Evolutionary conservation across 2,797 vertebrate genomes (phyloP).

Genomic region (Pteropus rufus): DNA sequence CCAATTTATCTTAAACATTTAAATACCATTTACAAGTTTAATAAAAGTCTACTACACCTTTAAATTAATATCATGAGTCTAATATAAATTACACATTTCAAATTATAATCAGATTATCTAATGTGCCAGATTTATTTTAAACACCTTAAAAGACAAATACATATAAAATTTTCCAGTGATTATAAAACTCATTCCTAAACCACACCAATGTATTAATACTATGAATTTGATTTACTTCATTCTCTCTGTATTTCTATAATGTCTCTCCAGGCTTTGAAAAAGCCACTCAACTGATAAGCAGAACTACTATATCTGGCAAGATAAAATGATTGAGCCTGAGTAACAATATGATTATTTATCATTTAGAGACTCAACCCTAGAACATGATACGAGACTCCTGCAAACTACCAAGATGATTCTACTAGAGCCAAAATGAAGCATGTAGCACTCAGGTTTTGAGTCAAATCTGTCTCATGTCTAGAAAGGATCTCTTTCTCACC

Average conservation of each 20-base stretch:
- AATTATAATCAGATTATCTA: not conserved
- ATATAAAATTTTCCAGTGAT: not conserved
- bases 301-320: not conserved
- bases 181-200: not conserved
- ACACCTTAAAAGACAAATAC: constrained; percentile 1
- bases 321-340: not conserved
- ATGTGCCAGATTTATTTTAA: not conserved
- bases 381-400: not conserved
- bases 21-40: not conserved
- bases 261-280: constrained; percentile 13
- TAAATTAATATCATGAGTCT: not conserved
- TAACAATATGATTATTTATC: not conserved
- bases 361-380: not conserved
- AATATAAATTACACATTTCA: not conserved
- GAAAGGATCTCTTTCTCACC: not conserved
- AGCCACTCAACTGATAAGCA: not conserved
- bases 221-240: not conserved
- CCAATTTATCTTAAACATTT: not conserved
- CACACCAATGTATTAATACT: not conserved
- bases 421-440: not conserved
- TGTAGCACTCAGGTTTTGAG: not conserved
- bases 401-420: not conserved
- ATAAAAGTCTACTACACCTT: not conserved
- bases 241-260: not conserved
- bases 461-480: not conserved